A percentile compares a stretch with the other conserved stretches of the same genome.
Conservation (phyloP, 2,113 vertebrate genomes). For the Pao palembangensis region DNA sequence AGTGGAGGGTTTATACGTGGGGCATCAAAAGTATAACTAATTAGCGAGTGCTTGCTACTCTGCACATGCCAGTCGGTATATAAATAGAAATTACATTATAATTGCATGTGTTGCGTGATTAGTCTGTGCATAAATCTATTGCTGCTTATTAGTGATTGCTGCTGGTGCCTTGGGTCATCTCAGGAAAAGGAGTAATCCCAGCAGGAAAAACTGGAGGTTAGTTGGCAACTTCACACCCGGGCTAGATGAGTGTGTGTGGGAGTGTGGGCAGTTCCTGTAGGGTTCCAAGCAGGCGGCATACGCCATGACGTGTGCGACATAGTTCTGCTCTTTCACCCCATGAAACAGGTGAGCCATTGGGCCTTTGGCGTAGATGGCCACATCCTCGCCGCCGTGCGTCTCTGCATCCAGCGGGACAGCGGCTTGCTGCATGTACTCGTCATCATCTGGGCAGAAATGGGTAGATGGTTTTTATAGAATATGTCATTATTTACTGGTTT, state of each 20-base stretch:
- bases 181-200: slow-evolving; percentile 49
- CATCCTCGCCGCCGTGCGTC: slow-evolving; percentile 80
- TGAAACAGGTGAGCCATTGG: slow-evolving; percentile 82
- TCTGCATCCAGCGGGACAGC: slow-evolving; percentile 76
- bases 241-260: slow-evolving; percentile 12
- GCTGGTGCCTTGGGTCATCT: slow-evolving; percentile 61
- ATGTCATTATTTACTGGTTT: background rate
- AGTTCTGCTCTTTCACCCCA: slow-evolving; percentile 80
- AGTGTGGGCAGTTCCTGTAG: slow-evolving; percentile 69
- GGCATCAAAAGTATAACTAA: too few relatives aligned
- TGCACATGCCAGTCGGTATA: slow-evolving; percentile 10
- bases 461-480: background rate
- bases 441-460: slow-evolving; percentile 59
- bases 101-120: slow-evolving; percentile 16
- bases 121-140: slow-evolving; percentile 23
- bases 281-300: slow-evolving; percentile 78
- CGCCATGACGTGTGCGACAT: slow-evolving; percentile 79
- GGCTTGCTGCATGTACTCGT: slow-evolving; percentile 81
- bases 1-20: too few relatives aligned
- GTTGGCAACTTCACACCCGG: slow-evolving; percentile 9
- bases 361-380: slow-evolving; percentile 79
- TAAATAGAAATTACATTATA: slow-evolving; percentile 6
- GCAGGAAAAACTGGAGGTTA: slow-evolving; percentile 38
- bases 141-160: slow-evolving; percentile 6
- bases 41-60: background rate